Base-by-base conservation (phyloP, 2,797 vertebrate species). In the Tokudaia muenninki region DNA sequence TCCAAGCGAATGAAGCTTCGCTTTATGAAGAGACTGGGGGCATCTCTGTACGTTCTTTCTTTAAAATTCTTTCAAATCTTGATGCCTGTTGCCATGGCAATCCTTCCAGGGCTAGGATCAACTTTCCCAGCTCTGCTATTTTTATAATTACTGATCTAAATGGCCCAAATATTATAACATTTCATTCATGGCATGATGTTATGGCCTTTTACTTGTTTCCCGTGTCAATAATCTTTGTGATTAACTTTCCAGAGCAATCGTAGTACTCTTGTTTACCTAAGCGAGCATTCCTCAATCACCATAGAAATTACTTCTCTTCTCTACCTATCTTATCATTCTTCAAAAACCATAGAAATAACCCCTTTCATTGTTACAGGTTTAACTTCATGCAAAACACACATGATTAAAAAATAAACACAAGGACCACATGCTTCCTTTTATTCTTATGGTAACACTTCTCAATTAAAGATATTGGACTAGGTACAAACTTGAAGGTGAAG, bases 151-250 rank as follows among this genome's bases (percentile, higher is more conserved):
- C 12, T 55, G 22, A 83, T 70, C 29, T 83, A 72, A 96, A 67
- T 77, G 52, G 19, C 57, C 1, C 50, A 67, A 11, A 79, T 75
- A 55, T 72, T 94, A 44, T 65, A 65, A 57, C 19, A 91, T 74
- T 22, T 41, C 83, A 26, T 92, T 96, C 37, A 90, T 16, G 77
- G 24, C 37, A 37, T 72, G 8, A 75, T 89, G 79, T 91, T 96
- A 52, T 79, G 82, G 41, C 44, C 31, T 74, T 91, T 82, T 59
- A 57, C 9, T 10, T 65, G 1, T 97, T 90, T 95, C 1, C 89
- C 63, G 0, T 55, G 67, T 50, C 9, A 2, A 84, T 72, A 14
- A 55, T 86, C 16, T 57, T 22, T 14, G 61, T 83, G 37, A 57
- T n/a, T 8, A 34, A 24, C 94, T 95, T 94, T 55, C 44, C 91